phyloP scores from a whole-genome alignment of 1,140 invertebrate species.

The Habropoda laboriosa region DNA sequence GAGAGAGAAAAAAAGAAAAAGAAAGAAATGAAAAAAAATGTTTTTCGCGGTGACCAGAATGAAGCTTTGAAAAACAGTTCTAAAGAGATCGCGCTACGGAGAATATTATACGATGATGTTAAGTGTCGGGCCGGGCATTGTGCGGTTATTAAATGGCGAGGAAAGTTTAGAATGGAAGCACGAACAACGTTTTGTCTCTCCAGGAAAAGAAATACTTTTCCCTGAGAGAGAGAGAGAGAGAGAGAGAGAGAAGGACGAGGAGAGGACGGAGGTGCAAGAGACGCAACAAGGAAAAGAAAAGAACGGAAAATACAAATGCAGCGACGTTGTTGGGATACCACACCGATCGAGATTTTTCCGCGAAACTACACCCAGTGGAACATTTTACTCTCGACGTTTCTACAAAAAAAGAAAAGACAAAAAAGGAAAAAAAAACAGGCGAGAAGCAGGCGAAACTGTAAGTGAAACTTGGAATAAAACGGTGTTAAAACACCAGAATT shows the following conservation, averaged over 20 bases:
- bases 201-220: background rate
- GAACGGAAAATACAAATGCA: background rate
- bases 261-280: background rate
- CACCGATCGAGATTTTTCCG: constrained; percentile 30
- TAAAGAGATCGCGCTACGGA: background rate
- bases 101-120: constrained; percentile 15
- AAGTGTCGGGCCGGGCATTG: constrained; percentile 9
- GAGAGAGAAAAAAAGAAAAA: background rate
- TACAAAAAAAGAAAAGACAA: too few relatives aligned
- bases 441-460: background rate
- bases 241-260: too few relatives aligned
- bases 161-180: constrained; percentile 1
- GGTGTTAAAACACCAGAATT: background rate
- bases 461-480: constrained; percentile 27
- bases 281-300: background rate
- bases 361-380: background rate
- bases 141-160: constrained; percentile 30
- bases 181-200: constrained; percentile 24
- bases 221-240: too few relatives aligned
- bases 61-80: constrained; percentile 27
- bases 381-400: constrained; percentile 19
- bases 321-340: background rate
- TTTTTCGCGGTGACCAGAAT: background rate
- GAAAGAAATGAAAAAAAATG: too few relatives aligned
- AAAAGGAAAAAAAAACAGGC: too few relatives aligned